Evolutionary conservation across 2,113 vertebrate genomes (phyloP), one percentile per base, ranked within the genome.

Genomic region (Taxidea taxus): DNA sequence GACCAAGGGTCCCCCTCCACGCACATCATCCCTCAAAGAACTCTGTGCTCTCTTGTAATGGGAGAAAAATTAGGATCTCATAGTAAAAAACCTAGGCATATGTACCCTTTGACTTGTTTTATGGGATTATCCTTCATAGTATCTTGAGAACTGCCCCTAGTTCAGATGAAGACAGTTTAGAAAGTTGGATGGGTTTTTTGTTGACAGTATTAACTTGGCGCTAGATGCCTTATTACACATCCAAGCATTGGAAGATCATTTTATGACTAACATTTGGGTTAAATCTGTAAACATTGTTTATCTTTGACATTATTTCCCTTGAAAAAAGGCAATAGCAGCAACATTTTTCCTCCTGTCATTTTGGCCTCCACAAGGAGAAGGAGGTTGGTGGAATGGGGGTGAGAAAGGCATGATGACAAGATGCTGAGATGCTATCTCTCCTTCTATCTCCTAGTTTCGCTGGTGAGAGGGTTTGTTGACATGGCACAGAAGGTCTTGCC

Each of bases 261-360:
- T 97, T 95, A 96, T 97, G 85, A 96, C 92, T 87, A 97, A 91
- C 96, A 94, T 97, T 98, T 96, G 84, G 84, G 89, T 91, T 98
- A 64, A 93, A 82, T 95, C 89, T 93, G 39, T 92, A 97, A 97
- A 97, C 44, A 94, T 44, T 96, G 70, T 87, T 97, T 91, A 89
- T 97, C 94, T 80, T 95, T 97, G 95, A 96, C 77, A 96, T 97
- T 97, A 93, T 92, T 91, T 80, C 34, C 58, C 93, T 96, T 13
- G 15, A 44, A 10, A 54, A 68, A 86, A 77, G 83, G 75, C 92
- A 93, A 6, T 94, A 93, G 54, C 37, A 75, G 87, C 37, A 92
- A 39, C 47, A 44, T 88, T 86, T 2, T 29, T n/a, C 51, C 70
- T 31, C 51, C 87, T 92, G 84, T 96, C 91, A 95, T 6, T 93